Percentiles rank a stretch among this genome's conserved stretches.
Evolutionary conservation across 53 echinoderm and acorn worm species (phyloP).

Genomic region (Hippasteria phrygiana): DNA sequence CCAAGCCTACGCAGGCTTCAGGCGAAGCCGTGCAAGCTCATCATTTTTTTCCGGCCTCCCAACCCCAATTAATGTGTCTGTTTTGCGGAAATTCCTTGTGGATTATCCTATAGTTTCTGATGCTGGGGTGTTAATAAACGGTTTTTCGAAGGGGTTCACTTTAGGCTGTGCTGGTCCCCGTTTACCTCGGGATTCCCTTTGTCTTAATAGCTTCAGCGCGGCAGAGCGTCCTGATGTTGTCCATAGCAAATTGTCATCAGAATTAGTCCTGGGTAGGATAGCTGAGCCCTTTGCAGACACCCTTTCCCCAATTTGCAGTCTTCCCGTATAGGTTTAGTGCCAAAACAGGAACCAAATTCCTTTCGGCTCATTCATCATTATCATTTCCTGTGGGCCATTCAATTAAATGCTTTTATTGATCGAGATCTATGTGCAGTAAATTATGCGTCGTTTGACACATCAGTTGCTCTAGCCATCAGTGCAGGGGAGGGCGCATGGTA

Average conservation of each 20-base stretch:
- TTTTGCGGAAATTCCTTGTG: not conserved
- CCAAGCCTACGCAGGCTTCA: not conserved
- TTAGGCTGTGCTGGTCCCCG: not conserved
- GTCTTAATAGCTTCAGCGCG: too few species aligned
- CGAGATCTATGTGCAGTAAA: constrained; percentile 6
- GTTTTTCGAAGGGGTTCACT: constrained; percentile 34
- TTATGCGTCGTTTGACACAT: constrained; percentile 53
- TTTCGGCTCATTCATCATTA: constrained; percentile 66
- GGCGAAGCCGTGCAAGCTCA: too few species aligned
- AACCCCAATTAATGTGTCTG: constrained; percentile 5
- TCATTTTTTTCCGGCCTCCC: not conserved
- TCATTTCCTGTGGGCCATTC: constrained; percentile 57
- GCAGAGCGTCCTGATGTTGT: constrained; percentile 8
- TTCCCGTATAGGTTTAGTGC: constrained; percentile 38
- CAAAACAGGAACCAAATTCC: constrained; percentile 38
- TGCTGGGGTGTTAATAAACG: not conserved
- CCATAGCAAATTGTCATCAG: not conserved
- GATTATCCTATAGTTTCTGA: constrained; percentile 1
- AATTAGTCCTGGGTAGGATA: constrained; percentile 21
- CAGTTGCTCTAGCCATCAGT: not conserved
- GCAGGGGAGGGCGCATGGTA: constrained; percentile 15
- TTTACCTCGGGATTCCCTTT: not conserved
- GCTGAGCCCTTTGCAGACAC: constrained; percentile 21
- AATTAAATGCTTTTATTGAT: constrained; percentile 61
- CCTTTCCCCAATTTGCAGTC: constrained; percentile 20